Percentiles rank a stretch among this genome's conserved stretches.
phyloP scores from a whole-genome alignment of 2,797 vertebrate species.

The Florisuga fusca region DNA sequence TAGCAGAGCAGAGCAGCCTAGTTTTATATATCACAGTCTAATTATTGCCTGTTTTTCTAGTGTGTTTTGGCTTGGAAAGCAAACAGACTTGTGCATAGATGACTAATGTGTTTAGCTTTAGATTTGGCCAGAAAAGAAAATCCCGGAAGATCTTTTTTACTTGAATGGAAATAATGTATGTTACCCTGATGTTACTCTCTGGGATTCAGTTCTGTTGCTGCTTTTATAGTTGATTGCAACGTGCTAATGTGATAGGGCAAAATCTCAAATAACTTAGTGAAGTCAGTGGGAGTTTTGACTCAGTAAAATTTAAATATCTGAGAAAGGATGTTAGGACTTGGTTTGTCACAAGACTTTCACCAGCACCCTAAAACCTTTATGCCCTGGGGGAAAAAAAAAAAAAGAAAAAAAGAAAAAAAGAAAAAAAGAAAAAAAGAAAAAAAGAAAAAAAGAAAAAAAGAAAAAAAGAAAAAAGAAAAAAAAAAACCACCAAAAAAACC shows the following conservation, averaged over 20 bases:
- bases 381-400: no score
- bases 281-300: not conserved
- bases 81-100: conserved; percentile 36
- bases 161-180: conserved; percentile 46
- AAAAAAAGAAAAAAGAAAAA: no score
- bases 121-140: conserved; percentile 47
- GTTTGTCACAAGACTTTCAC: not conserved
- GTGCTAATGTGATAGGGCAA: not conserved
- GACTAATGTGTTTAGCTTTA: conserved; percentile 60
- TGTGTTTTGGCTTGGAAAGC: conserved; percentile 37
- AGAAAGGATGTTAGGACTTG: not conserved
- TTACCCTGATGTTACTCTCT: not conserved
- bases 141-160: not conserved
- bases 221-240: conserved; percentile 27
- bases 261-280: conserved; percentile 6
- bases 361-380: not conserved
- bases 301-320: not conserved
- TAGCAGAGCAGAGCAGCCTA: conserved; percentile 20
- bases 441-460: no score
- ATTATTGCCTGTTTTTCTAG: conserved; percentile 60
- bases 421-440: no score
- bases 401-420: no score
- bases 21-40: conserved; percentile 32
- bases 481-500: no score
- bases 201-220: conserved; percentile 23